A percentile compares a stretch with the other conserved stretches of the same genome.
Evolutionary conservation across 2,797 vertebrate species (phyloP).

Genomic region (Novumbra hubbsi): DNA sequence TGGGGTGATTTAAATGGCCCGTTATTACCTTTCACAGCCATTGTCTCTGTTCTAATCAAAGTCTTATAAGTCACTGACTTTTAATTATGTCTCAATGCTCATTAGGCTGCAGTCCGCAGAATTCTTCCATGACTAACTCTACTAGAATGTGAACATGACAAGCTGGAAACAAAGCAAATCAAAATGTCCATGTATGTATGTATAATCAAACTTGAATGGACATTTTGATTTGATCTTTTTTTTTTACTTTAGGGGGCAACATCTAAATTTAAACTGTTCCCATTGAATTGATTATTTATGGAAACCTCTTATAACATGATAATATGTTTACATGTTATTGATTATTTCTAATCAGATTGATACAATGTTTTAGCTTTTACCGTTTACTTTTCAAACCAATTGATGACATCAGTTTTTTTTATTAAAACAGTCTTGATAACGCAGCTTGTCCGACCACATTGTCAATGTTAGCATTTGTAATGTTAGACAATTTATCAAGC

Average conservation of each 20-base stretch:
- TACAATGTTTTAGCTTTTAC: too few species aligned
- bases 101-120: constrained; percentile 49
- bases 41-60: constrained; percentile 51
- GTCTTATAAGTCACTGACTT: constrained; percentile 38
- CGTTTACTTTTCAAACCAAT: too few species aligned
- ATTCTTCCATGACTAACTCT: constrained; percentile 38
- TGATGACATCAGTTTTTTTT: too few species aligned
- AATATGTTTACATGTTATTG: neutral
- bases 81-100: constrained; percentile 58
- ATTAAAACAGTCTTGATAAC: too few species aligned
- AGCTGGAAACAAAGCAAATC: constrained; percentile 40
- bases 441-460: too few species aligned
- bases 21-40: constrained; percentile 70
- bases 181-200: constrained; percentile 15
- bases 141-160: constrained; percentile 45
- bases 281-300: neutral
- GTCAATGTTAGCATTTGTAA: too few species aligned
- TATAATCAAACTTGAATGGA: neutral
- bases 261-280: neutral
- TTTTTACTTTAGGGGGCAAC: neutral
- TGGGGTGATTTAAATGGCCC: constrained; percentile 71
- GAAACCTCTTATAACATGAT: neutral
- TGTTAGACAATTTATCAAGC: too few species aligned
- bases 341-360: too few species aligned
- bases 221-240: too few species aligned